These are phyloP conservation scores for Chaetogeoica ovagalla DNA, from an alignment of 2,888 invertebrate genomes.

Conservation along the genomic window DNA sequence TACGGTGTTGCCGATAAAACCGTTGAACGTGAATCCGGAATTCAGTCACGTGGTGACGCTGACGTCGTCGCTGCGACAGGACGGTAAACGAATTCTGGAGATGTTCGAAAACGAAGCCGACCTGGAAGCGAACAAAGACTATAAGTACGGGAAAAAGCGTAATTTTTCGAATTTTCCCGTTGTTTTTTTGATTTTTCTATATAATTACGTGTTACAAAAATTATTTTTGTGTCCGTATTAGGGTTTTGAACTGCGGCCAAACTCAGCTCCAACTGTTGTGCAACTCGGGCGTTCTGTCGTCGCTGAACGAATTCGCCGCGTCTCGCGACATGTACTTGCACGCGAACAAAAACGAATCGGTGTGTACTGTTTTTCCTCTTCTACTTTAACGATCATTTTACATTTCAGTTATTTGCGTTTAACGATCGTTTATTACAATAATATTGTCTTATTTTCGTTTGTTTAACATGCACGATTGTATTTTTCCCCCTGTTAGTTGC, in stretches of 20 bases:
- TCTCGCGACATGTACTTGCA: neutral
- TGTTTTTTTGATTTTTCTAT: too few species aligned
- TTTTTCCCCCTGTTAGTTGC: neutral
- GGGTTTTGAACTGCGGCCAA: neutral
- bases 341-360: conserved; percentile 17
- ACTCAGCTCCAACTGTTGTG: conserved; percentile 24
- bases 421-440: too few species aligned
- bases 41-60: conserved; percentile 14
- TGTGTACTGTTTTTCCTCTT: neutral
- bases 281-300: neutral
- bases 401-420: too few species aligned
- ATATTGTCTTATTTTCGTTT: too few species aligned
- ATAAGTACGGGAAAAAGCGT: neutral
- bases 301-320: neutral
- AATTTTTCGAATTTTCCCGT: too few species aligned
- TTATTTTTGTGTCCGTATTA: neutral
- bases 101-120: neutral
- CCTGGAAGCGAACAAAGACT: neutral
- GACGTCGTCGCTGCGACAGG: neutral
- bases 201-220: too few species aligned
- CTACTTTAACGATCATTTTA: too few species aligned
- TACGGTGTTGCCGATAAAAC: neutral
- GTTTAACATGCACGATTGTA: neutral
- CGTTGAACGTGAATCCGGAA: neutral
- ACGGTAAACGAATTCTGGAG: neutral